Base-by-base conservation (phyloP, 2,797 vertebrate genomes). In the Poliocrania exsul region DNA sequence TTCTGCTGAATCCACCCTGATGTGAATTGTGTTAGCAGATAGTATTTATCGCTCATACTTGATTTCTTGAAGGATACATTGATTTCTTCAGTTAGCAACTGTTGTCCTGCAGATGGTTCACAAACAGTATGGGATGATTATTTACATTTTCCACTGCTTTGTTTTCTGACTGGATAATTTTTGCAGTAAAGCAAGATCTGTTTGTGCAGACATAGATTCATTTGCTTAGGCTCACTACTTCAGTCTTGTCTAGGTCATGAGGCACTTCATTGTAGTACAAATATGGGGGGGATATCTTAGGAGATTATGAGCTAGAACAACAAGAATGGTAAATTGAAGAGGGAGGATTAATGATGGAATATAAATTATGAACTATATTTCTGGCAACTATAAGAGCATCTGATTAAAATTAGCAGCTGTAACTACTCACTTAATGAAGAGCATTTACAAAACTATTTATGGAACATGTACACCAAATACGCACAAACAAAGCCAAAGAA, bases 371-470 rank as follows among this genome's bases (percentile, higher is more conserved):
- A 75, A 49, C 17, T n/a, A 4, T 54, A 78, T 81, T 92, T 90
- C 51, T 81, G 72, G 58, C 81, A 87, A 54, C 65, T 77, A 6
- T 71, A 74, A 82, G 37, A 78, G 20, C 72, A 94, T 91, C 86
- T 92, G 90, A 95, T 86, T 16, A 83, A 94, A 93, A 94, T 91
- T 91, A 91, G 77, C 69, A 83, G 65, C 94, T 92, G 57, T 81
- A 90, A 88, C 75, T 92, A 56, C 62, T 91, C 47, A 31, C 57
- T 77, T 91, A 92, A 72, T 83, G 61, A 93, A 78, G 69, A 89
- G 71, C 23, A 61, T 85, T 93, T 91, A 74, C 12, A 2, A n/a
- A 85, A 93, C 51, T 72, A 78, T 85, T 81, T 93, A 75, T 81
- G 65, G 75, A 94, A 81, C 50, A 49, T 29, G 18, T n/a, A 82